These are phyloP conservation scores for Cephus nigrinus DNA, from an alignment of 2,888 invertebrate species.

Conservation along the genomic window DNA sequence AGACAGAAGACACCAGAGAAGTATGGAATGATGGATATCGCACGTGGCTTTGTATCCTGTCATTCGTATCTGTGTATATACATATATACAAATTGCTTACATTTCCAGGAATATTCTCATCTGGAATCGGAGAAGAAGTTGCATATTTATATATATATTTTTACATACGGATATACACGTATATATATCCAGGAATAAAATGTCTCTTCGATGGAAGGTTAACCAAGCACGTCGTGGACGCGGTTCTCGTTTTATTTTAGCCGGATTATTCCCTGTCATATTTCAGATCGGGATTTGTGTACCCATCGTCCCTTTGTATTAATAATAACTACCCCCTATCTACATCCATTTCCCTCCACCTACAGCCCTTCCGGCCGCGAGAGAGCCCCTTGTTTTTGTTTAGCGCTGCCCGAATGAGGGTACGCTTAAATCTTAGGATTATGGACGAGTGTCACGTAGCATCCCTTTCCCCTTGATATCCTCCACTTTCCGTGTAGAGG, in stretches of 20 bases:
- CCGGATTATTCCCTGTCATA: conserved; percentile 61
- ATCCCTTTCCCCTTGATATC: neutral
- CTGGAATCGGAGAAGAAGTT: neutral
- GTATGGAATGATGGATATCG: neutral
- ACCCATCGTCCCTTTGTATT: conserved; percentile 56
- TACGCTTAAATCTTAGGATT: conserved; percentile 57
- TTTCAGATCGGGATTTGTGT: conserved; percentile 63
- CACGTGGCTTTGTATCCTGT: neutral
- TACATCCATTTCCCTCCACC: conserved; percentile 24
- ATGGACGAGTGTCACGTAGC: conserved; percentile 36
- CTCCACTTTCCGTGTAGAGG: neutral
- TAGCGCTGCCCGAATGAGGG: conserved; percentile 46
- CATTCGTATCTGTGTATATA: neutral
- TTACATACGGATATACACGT: neutral
- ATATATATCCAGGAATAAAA: neutral
- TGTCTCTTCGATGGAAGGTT: neutral
- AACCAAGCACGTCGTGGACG: conserved; percentile 7
- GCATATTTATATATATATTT: neutral
- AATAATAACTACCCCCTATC: conserved; percentile 49
- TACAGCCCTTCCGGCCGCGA: conserved; percentile 29
- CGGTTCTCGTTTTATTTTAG: conserved; percentile 51
- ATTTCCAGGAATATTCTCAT: neutral
- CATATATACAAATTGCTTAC: neutral
- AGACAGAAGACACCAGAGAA: neutral
- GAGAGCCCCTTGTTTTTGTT: conserved; percentile 51